Base-by-base conservation (phyloP, 2,888 invertebrate species). In the Melanostoma scalare region DNA sequence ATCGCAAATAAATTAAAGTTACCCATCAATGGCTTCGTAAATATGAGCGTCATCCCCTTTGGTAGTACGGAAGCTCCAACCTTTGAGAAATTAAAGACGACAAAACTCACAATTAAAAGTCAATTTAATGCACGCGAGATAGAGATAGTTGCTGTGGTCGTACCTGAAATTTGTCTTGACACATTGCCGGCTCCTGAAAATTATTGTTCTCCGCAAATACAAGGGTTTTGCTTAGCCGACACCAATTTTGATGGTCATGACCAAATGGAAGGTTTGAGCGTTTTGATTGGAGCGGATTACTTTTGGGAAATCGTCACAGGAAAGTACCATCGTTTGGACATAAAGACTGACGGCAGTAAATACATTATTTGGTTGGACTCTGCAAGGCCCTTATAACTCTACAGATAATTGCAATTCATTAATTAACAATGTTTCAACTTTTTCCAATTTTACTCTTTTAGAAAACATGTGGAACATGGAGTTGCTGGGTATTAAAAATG, bases 261-360 rank as follows among this genome's bases (percentile, higher is more conserved):
- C 0, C n/a, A 55, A 55, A 35, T 31, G 9, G 53, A 55, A 8
- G 36, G 53, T 55, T 36, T 55, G 36, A 55, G 53, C 53, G 10
- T 36, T n/a, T 36, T 55, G 10, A 36, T 55, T n/a, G 53, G 53
- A 55, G 53, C 53, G n/a, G 53, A 55, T 9, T 55, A 55, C 36
- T 55, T n/a, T 10, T 55, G 53, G 53, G 53, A 58, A 40, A 35
- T 58, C 4, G 5, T 56, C 56, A 56, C 53, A 35, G 38, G 56
- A 20, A 38, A 40, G 10, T 36, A 38, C 38, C 6, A 56, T 6
- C 40, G 40, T 9, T 10, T 20, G 4, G 36, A 10, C 2, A n/a
- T n/a, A 38, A 33, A 48, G 48, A 35, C 48, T 63, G 38, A 50
- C 20, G 5, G 63, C 63, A 8, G 48, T 48, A 30, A 8, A 48